A percentile compares a stretch with the other conserved stretches of the same genome.
Conservation (phyloP, 1,140 invertebrate genomes). For the Mactra quadrangularis region DNA sequence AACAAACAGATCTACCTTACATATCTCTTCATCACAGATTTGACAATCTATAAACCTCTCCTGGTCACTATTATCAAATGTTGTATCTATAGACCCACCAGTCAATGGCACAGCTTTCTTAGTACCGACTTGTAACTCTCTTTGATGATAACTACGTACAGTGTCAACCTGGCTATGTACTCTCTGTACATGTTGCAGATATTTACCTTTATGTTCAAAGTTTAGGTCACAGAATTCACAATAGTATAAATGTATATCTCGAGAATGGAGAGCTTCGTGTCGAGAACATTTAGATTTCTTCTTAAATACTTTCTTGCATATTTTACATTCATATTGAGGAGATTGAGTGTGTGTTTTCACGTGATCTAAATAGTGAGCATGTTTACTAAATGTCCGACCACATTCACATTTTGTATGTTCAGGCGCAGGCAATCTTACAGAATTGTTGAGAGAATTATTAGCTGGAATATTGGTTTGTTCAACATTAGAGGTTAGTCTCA, state of each 20-base stretch:
- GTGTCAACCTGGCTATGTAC: constrained; percentile 5
- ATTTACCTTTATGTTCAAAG: constrained; percentile 55
- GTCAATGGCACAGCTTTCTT: constrained; percentile 46
- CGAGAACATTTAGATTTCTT: constrained; percentile 44
- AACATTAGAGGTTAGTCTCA: no score
- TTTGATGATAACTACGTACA: constrained; percentile 9
- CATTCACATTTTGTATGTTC: neutral
- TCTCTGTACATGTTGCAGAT: constrained; percentile 42
- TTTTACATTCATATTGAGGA: constrained; percentile 41
- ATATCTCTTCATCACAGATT: constrained; percentile 52
- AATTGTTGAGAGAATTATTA: neutral
- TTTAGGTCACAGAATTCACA: constrained; percentile 48
- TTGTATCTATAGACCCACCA: constrained; percentile 43
- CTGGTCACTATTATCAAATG: constrained; percentile 23
- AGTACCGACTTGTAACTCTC: constrained; percentile 14
- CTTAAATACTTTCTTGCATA: constrained; percentile 49
- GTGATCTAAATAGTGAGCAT: constrained; percentile 4
- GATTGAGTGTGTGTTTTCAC: constrained; percentile 26
- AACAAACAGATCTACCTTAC: constrained; percentile 25
- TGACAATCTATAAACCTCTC: constrained; percentile 47
- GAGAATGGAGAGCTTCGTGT: constrained; percentile 39
- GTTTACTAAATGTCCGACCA: constrained; percentile 14
- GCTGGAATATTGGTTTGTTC: neutral
- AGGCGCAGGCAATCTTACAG: neutral
- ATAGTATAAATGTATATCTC: constrained; percentile 34